Conservation (phyloP, 2,888 invertebrate genomes). For the Cyrtodaria siliqua region DNA sequence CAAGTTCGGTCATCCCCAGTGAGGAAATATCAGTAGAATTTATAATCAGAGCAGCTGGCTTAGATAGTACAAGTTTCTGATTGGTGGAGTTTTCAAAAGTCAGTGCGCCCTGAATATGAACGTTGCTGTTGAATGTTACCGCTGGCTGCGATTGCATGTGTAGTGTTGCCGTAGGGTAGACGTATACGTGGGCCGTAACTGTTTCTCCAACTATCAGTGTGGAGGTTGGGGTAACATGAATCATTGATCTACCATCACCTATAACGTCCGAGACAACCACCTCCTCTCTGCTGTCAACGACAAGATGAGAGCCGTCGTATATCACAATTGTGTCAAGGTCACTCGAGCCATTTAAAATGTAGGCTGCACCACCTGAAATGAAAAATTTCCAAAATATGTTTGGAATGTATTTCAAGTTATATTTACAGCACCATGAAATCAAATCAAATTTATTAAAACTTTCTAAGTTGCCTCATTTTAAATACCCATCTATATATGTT, state of each 20-base stretch:
- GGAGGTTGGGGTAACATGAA: slow-evolving; percentile 25
- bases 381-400: too few relatives aligned
- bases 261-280: slow-evolving; percentile 24
- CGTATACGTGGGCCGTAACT: slow-evolving; percentile 50
- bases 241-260: slow-evolving; percentile 42
- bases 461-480: not conserved
- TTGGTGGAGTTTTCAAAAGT: not conserved
- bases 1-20: not conserved
- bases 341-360: slow-evolving; percentile 44
- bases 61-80: slow-evolving; percentile 7
- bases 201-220: slow-evolving; percentile 31
- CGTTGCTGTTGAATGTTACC: not conserved
- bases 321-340: slow-evolving; percentile 55
- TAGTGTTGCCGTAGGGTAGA: slow-evolving; percentile 15
- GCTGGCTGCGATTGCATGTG: not conserved
- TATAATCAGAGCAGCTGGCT: slow-evolving; percentile 17
- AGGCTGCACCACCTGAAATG: slow-evolving; percentile 70
- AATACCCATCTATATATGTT: not conserved
- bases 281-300: slow-evolving; percentile 55
- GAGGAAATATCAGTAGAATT: slow-evolving; percentile 5
- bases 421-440: not conserved
- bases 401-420: too few relatives aligned
- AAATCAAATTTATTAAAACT: not conserved
- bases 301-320: slow-evolving; percentile 62
- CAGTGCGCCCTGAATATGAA: slow-evolving; percentile 10